These are phyloP conservation scores for Colletes gigas DNA, from an alignment of 1,140 invertebrate species.

Conservation along the genomic window DNA sequence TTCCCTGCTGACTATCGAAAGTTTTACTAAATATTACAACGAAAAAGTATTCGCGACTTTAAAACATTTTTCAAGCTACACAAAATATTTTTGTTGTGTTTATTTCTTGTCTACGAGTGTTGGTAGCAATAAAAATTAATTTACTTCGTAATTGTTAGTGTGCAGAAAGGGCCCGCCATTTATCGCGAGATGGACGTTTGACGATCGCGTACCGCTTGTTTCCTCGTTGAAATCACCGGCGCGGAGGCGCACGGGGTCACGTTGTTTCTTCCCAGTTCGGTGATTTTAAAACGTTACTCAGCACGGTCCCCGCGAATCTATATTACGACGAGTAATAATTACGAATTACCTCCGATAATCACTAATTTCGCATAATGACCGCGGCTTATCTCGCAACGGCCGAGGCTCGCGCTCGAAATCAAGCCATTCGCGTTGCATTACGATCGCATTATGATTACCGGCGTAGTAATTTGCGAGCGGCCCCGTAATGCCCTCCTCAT, in stretches of 20 bases:
- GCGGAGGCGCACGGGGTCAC: background rate
- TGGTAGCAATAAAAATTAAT: too few relatives aligned
- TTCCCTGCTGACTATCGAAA: background rate
- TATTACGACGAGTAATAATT: conserved; percentile 58
- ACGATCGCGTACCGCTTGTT: conserved; percentile 11
- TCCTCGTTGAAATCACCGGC: conserved; percentile 36
- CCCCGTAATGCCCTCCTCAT: conserved; percentile 55
- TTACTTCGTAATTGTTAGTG: background rate
- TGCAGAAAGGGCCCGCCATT: background rate
- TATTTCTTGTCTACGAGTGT: too few relatives aligned
- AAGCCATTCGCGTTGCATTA: conserved; percentile 67
- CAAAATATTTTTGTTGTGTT: too few relatives aligned
- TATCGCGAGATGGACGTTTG: conserved; percentile 21
- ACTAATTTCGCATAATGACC: conserved; percentile 58
- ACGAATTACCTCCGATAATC: conserved; percentile 61
- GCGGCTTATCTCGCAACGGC: conserved; percentile 51
- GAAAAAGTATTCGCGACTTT: too few relatives aligned
- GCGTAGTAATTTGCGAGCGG: conserved; percentile 62
- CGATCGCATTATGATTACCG: conserved; percentile 67
- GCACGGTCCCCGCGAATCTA: conserved; percentile 25
- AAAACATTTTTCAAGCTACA: too few relatives aligned
- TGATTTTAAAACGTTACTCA: background rate
- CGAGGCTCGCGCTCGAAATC: conserved; percentile 53
- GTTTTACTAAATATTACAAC: background rate
- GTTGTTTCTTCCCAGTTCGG: background rate